phyloP scores from a whole-genome alignment of 2,888 invertebrate genomes.

The Scaptomyza caliginosa region DNA sequence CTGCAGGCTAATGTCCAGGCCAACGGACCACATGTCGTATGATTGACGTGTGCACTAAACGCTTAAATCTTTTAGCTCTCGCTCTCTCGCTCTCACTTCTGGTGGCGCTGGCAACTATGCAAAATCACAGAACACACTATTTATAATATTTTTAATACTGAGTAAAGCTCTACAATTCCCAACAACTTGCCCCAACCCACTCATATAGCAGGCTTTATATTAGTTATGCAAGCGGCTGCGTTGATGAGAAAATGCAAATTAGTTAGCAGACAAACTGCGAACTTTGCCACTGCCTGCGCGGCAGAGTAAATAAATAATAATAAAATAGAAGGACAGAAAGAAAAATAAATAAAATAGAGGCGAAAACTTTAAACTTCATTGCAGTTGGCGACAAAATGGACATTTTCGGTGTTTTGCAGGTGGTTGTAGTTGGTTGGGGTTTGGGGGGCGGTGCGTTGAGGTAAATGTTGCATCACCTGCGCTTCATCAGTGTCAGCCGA shows the following conservation, averaged over 20 bases:
- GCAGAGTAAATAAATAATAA: conserved; percentile 52
- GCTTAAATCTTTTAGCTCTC: conserved; percentile 27
- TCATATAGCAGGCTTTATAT: conserved; percentile 29
- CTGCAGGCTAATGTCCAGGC: conserved; percentile 13
- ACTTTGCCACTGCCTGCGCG: conserved; percentile 61
- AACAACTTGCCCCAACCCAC: too few relatives aligned
- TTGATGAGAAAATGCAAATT: conserved; percentile 78
- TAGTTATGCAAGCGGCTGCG: conserved; percentile 74
- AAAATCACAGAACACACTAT: conserved; percentile 65
- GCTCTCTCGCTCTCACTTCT: neutral
- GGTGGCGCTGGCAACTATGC: conserved; percentile 23
- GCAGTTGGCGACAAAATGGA: conserved; percentile 21
- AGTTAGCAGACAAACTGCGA: conserved; percentile 69
- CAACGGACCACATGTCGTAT: conserved; percentile 72
- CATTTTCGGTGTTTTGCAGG: conserved; percentile 2
- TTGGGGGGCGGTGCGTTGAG: neutral
- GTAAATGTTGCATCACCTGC: conserved; percentile 64
- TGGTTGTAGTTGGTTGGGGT: too few relatives aligned
- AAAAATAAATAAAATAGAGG: neutral
- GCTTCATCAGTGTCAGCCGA: conserved; percentile 74
- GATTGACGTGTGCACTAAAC: conserved; percentile 75
- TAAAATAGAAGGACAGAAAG: conserved; percentile 2
- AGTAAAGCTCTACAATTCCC: neutral
- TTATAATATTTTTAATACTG: conserved; percentile 59
- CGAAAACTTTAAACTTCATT: conserved; percentile 34